Evolutionary conservation across 2,888 invertebrate species (phyloP), one percentile per base, ranked within the genome.

Genomic region (Megaustenia siamemsis): DNA sequence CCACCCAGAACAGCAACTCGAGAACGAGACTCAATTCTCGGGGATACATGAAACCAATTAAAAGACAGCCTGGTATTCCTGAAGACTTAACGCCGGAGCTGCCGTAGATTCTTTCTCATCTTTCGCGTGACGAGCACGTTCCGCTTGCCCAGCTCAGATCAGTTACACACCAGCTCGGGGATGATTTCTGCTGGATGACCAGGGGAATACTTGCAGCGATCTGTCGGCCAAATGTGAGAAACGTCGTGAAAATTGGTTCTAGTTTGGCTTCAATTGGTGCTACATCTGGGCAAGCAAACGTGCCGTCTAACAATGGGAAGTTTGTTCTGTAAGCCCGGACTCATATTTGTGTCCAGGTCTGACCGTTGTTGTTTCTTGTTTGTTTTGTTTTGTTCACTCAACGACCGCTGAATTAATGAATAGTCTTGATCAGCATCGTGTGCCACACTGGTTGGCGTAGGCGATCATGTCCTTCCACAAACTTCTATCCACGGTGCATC

Each of bases 41-140:
- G n/a, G n/a, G n/a, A n/a, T n/a, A n/a, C n/a, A n/a, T n/a, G n/a
- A n/a, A 84, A 35, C 84, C 86, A 86, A 86, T 86, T 86, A 86
- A 78, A 60, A 32, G 32, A 49, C 56, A 43, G 76, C 78, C 71
- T 86, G 84, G 81, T 84, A 60, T 40, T 35, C 73, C 21, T 28
- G 24, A 56, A 40, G 71, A 35, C 78, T 38, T 40, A 71, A 49
- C 38, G 71, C 38, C n/a, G n/a, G 6, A 5, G 49, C 6, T 38
- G 10, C 24, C 60, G 60, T 82, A 73, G 56, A 60, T 78, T 76
- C 83, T 76, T 77, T 66, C 77, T 77, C 82, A 45, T 18, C 43
- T 82, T 82, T 60, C 82, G n/a, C 69, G 49, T 15, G 18, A 32
- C 80, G 18, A 69, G 53, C 69, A 81, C 80, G 68, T 68, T 69